Evolutionary conservation across 2,797 vertebrate species (phyloP), one percentile per base, ranked within the genome.

Genomic region (Crossoptilon crossoptilon): DNA sequence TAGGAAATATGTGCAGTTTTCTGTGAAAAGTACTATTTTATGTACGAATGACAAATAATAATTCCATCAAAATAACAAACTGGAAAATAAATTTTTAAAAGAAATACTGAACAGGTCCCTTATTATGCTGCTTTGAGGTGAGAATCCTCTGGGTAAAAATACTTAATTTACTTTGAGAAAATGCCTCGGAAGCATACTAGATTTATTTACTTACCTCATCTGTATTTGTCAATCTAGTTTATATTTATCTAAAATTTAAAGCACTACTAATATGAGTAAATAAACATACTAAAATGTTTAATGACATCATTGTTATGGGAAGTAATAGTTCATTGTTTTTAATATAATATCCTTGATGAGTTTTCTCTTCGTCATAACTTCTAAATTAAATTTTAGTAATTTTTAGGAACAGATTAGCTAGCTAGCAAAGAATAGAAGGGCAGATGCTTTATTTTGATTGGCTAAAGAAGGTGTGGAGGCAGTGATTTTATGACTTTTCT

Each of bases 331-430:
- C 64, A 37, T 82, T 75, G 5, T 79, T 90, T 89, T 81, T 84
- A 88, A 53, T 27, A 14, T 60, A 77, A 49, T 72, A 87, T 55
- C 24, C 9, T 84, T 69, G 84, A 74, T 27, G 13, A 62, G 14
- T 49, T 77, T 94, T 95, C 56, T 73, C 39, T 51, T 37, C 7
- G 24, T 66, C 23, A 24, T 88, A 84, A 48, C 78, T 94, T 93
- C 43, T 87, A 48, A 90, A 73, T 81, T 69, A 87, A 6, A 39
- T 35, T 82, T 70, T 24, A 82, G 60, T 48, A 70, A 81, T 75
- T 75, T 75, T 7, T 29, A 76, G 43, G 33, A 72, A 78, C 15
- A 55, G 15, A 62, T 86, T 64, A 66, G 23, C 35, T 55, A 87
- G 16, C 8, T 75, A 29, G 15, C 14, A 73, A 59, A 35, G 43